Percentiles rank a stretch among this genome's conserved stretches.
phyloP scores from a whole-genome alignment of 2,113 vertebrate species.

The Trichechus manatus region DNA sequence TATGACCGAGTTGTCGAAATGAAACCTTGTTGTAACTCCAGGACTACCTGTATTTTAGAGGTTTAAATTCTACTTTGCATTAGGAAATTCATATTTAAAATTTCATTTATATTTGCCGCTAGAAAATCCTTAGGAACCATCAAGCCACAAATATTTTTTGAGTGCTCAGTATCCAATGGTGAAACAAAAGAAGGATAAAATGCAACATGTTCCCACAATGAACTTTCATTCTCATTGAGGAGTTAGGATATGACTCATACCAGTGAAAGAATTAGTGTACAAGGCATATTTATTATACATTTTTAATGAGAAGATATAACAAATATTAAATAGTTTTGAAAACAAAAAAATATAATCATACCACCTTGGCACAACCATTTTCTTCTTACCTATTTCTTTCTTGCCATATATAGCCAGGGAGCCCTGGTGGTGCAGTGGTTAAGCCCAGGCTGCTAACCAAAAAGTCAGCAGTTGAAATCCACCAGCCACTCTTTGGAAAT shows the following conservation, averaged over 20 bases:
- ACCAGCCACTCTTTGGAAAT: too few relatives aligned
- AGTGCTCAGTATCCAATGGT: background rate
- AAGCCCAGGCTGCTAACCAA: too few relatives aligned
- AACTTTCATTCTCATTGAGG: background rate
- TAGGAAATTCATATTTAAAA: constrained; percentile 36
- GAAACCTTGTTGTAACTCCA: background rate
- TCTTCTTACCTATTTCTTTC: constrained; percentile 31
- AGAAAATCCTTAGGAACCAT: constrained; percentile 41
- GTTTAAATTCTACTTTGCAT: constrained; percentile 56
- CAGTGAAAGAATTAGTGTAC: background rate
- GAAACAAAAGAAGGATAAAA: constrained; percentile 1
- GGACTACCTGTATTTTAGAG: background rate
- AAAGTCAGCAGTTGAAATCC: too few relatives aligned
- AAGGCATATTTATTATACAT: background rate
- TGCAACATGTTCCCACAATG: background rate
- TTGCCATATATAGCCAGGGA: constrained; percentile 2
- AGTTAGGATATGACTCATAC: background rate
- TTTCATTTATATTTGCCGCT: constrained; percentile 47
- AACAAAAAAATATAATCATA: background rate
- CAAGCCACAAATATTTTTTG: background rate
- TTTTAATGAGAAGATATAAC: background rate
- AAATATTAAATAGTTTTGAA: background rate
- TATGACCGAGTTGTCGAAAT: background rate
- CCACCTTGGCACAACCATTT: background rate
- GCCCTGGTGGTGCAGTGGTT: too few relatives aligned